phyloP scores from a whole-genome alignment of 1,140 invertebrate species.

The Saccostrea cuccullata region DNA sequence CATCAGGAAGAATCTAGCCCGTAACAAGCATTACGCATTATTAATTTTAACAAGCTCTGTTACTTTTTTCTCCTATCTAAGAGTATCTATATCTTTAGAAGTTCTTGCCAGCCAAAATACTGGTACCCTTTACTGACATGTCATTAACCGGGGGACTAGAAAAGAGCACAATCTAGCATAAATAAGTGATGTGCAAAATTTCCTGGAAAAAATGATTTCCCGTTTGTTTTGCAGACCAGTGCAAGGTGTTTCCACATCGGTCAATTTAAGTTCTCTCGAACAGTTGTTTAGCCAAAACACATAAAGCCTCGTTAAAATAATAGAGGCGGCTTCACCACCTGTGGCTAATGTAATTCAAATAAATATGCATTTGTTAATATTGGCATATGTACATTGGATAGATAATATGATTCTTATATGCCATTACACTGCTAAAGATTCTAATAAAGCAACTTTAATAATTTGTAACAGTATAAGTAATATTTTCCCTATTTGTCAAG shows the following conservation, averaged over 20 bases:
- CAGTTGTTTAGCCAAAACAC: neutral
- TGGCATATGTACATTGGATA: slow-evolving; percentile 1
- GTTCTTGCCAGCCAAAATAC: slow-evolving; percentile 24
- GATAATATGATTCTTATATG: neutral
- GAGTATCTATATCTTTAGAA: neutral
- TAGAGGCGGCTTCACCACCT: neutral
- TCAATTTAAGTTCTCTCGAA: slow-evolving; percentile 8
- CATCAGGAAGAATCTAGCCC: slow-evolving; percentile 16
- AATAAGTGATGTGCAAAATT: slow-evolving; percentile 12
- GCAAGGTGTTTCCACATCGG: slow-evolving; percentile 18
- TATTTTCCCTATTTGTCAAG: no score
- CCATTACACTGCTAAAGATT: neutral
- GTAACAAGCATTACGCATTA: slow-evolving; percentile 33
- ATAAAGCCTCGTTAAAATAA: slow-evolving; percentile 27
- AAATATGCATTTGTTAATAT: slow-evolving; percentile 20
- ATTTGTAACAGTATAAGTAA: neutral
- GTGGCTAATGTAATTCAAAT: slow-evolving; percentile 7
- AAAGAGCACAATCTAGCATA: neutral
- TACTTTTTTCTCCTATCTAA: neutral
- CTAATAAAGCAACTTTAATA: neutral
- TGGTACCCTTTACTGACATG: neutral
- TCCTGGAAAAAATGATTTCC: slow-evolving; percentile 12
- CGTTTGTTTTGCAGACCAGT: slow-evolving; percentile 16
- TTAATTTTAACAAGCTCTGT: slow-evolving; percentile 33
- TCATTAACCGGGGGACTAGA: neutral